Base-by-base conservation (phyloP, 2,888 invertebrate genomes). In the Vesta saturnalis region DNA sequence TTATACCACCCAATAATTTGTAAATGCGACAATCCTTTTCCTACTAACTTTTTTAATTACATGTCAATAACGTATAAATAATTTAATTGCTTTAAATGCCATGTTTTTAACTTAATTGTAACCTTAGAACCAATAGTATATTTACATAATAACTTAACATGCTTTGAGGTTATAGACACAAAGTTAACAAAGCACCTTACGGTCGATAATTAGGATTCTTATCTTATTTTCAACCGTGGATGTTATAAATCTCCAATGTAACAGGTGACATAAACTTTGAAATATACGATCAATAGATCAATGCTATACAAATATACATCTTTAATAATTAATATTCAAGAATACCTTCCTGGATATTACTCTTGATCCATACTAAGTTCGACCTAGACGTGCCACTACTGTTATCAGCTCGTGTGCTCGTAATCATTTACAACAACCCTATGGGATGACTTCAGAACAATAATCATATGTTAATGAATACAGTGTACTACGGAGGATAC, bases 391-490 rank as follows among this genome's bases (percentile, higher is more conserved):
- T 39, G 54, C 61, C 21, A 22, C 43, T 55, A 35, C 35, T 55
- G 21, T 22, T 35, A 39, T 52, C 39, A 39, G 39, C 19, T 19
- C 16, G 19, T 47, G 47, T 56, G 43, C 43, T 46, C 30, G 56
- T 55, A 56, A 43, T 30, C 56, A 62, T 62, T 62, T 39, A 55
- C 23, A 62, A 62, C 62, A 55, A 21, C 56, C 62, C 62, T 46
- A 62, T 62, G 62, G 54, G 55, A 54, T 61, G 35, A n/a, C 52
- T 61, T 54, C 43, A 16, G 43, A 62, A 62, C 46, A 56, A 55
- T 62, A 55, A 62, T 62, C 46, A 30, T 56, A 56, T 62, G 62
- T 56, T 56, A 56, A 62, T 62, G 46, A 62, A 62, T 62, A 22
- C 47, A 6, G 23, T n/a, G 10, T 49, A 10, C 16, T 8, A 18